These are phyloP conservation scores for Gallinago paraguaiae DNA, from an alignment of 2,113 vertebrate species.

Conservation along the genomic window DNA sequence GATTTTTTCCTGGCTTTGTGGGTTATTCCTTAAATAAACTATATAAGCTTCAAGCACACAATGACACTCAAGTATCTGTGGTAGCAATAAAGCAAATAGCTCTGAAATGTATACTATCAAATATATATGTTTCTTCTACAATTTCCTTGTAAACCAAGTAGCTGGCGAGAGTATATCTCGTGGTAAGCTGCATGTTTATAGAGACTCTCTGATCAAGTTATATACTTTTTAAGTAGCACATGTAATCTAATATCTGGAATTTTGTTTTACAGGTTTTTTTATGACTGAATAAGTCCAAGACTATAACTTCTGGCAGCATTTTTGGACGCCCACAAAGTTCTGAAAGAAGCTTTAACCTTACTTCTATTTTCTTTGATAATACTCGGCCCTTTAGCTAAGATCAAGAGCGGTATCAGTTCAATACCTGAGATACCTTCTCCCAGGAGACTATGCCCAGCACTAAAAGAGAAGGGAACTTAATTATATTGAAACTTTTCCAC, in stretches of 20 bases:
- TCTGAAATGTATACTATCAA: not conserved
- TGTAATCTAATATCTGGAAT: not conserved
- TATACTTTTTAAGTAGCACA: not conserved
- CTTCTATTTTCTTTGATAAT: not conserved
- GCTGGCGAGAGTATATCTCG: not conserved
- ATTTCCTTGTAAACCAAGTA: not conserved
- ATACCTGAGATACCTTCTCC: not conserved
- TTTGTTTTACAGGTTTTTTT: not conserved
- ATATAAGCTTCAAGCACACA: not conserved
- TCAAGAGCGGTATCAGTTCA: not conserved
- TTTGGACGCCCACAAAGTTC: not conserved
- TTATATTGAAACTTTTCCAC: not conserved
- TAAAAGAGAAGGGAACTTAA: not conserved
- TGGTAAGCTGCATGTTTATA: not conserved
- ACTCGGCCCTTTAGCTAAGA: not conserved
- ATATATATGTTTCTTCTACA: not conserved
- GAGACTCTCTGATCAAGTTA: not conserved
- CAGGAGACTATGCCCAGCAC: not conserved
- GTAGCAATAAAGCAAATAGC: not conserved
- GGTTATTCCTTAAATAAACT: conserved; percentile 3
- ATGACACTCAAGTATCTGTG: not conserved
- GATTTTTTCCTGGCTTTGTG: not conserved
- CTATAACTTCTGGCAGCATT: not conserved
- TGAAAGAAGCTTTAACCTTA: not conserved
- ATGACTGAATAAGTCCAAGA: not conserved